A percentile compares a stretch with the other conserved stretches of the same genome.
Evolutionary conservation across 2,888 invertebrate genomes (phyloP).

Genomic region (Philonicus albiceps): DNA sequence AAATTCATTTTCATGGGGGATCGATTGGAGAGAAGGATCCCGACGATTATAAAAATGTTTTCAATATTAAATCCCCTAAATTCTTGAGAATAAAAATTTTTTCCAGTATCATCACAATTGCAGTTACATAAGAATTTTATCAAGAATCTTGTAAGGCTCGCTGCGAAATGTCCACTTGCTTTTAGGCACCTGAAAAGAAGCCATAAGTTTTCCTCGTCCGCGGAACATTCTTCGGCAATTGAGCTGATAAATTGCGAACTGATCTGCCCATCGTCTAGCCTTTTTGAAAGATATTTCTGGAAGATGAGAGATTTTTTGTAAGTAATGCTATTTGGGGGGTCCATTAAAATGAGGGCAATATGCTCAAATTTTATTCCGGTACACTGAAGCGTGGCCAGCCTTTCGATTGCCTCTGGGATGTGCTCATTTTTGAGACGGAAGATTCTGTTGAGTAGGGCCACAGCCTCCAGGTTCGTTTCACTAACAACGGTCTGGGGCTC

Average conservation of each 20-base stretch:
- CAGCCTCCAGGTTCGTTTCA: neutral
- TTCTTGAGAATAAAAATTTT: neutral
- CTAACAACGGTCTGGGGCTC: too few relatives aligned
- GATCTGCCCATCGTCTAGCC: neutral
- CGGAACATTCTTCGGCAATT: neutral
- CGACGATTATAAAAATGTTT: neutral
- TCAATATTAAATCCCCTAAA: neutral
- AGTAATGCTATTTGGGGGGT: neutral
- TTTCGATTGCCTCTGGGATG: neutral
- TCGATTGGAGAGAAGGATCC: neutral
- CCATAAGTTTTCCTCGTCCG: neutral
- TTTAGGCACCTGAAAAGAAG: neutral
- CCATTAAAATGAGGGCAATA: neutral
- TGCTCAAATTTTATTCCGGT: neutral
- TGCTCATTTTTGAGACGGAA: neutral
- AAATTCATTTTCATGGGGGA: neutral
- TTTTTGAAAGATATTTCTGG: neutral
- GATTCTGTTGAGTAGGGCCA: neutral
- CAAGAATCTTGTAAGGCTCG: neutral
- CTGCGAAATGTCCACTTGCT: neutral
- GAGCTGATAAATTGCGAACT: neutral
- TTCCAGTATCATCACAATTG: neutral
- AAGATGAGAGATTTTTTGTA: neutral
- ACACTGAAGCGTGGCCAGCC: neutral
- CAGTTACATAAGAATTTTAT: neutral